Evolutionary conservation across 2,888 invertebrate genomes (phyloP), one percentile per base, ranked within the genome.

Genomic region (Acleris literana): DNA sequence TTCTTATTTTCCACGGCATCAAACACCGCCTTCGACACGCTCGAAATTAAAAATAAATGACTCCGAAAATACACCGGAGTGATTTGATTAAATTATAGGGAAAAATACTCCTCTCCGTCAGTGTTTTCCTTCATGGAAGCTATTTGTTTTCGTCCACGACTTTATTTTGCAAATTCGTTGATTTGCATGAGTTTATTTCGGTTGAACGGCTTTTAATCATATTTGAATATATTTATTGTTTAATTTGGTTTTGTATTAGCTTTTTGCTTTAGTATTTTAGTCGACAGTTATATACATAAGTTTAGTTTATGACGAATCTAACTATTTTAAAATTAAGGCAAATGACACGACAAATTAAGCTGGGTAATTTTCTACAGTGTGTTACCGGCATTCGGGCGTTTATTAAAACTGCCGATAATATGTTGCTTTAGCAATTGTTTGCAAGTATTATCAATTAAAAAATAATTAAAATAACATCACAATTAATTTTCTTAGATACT

Each of bases 151-250:
- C 73, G 75, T 77, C 77, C 78, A 80, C 79, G 83, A 83, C 82
- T 82, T 81, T 82, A 82, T 85, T 84, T 82, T 80, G 85, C 78
- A 85, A 87, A 88, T 87, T 83, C 84, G 82, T 74, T 81, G 81
- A 87, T 89, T 89, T 88, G 85, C 88, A 88, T 88, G 84, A 86
- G 83, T 85, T 88, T 84, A 80, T 81, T 57, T 22, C 65, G 51
- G 55, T 46, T 44, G 48, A 51, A 39, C 20, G 65, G 33, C 33
- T 61, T 57, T 65, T 65, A 60, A 65, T 56, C 65, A 51, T 61
- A 49, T 61, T 65, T 61, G 51, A 51, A 65, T 65, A 51, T 51
- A 51, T 60, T 46, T 55, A 44, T 29, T 51, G n/a, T 29, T 29
- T 33, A 11, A 53, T 54, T 64, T 51, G 6, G 54, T 17, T 49